These are phyloP conservation scores for Opisthocomus hoazin DNA, from an alignment of 2,113 vertebrate species.

Conservation along the genomic window DNA sequence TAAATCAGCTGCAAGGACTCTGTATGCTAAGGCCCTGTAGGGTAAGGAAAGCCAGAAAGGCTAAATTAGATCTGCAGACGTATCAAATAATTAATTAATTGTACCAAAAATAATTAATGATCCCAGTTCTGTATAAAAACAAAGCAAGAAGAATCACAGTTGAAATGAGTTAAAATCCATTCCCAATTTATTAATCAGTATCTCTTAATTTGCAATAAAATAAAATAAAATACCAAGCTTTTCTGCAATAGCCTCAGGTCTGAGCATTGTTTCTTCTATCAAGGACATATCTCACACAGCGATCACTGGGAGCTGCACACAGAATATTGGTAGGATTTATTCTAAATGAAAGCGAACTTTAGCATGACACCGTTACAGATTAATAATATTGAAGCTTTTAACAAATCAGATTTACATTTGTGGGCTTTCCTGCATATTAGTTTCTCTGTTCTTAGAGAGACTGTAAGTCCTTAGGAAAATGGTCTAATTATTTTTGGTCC, in stretches of 20 bases:
- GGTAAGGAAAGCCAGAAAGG: neutral
- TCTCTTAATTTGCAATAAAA: neutral
- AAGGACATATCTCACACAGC: neutral
- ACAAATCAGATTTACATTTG: neutral
- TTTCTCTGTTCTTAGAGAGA: neutral
- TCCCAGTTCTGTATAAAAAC: neutral
- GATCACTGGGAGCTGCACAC: neutral
- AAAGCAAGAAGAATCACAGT: neutral
- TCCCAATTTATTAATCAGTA: neutral
- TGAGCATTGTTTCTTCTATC: neutral
- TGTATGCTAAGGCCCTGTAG: neutral
- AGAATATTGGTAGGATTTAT: neutral
- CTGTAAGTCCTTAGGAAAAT: neutral
- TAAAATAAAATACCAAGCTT: neutral
- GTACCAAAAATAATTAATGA: neutral
- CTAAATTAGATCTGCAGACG: neutral
- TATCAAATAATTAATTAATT: neutral
- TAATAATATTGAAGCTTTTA: neutral
- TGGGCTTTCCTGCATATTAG: neutral
- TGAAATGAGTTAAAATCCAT: neutral
- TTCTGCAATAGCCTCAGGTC: neutral
- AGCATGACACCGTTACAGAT: neutral
- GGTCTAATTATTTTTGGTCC: neutral
- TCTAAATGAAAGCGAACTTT: neutral
- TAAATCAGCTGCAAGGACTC: neutral